Conservation (phyloP, 2,113 vertebrate species). For the Hiodon alosoides region DNA sequence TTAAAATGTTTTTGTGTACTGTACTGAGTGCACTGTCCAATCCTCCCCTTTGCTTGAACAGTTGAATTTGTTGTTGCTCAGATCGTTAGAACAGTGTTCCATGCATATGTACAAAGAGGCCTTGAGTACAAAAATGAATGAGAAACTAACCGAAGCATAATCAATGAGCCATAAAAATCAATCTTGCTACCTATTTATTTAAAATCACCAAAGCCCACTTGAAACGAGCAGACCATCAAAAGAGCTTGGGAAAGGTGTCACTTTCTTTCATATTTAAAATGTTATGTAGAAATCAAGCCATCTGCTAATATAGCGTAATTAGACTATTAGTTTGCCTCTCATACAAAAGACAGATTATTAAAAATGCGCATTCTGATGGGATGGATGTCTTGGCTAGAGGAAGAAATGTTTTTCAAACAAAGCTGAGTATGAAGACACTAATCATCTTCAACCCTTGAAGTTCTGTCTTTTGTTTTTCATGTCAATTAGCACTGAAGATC, state of each 20-base stretch:
- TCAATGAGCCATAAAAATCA: neutral
- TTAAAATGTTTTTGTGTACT: conserved; percentile 55
- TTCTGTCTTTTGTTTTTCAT: no score
- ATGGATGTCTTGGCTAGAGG: no score
- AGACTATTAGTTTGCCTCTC: no score
- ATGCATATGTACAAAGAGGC: neutral
- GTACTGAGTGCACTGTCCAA: conserved; percentile 25
- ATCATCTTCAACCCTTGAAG: no score
- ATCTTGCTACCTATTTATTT: neutral
- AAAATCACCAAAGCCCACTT: neutral
- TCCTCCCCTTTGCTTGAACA: conserved; percentile 33
- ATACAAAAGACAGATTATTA: no score
- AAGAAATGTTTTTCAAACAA: no score
- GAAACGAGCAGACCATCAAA: neutral
- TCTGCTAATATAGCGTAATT: no score
- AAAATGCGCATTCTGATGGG: no score
- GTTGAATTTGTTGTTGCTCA: conserved; percentile 41
- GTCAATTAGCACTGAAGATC: no score
- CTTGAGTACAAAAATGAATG: neutral
- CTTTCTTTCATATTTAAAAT: no score
- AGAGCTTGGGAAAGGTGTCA: neutral
- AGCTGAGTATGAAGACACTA: no score
- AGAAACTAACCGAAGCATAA: neutral
- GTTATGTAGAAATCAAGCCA: no score
- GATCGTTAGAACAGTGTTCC: conserved; percentile 11